phyloP scores from a whole-genome alignment of 1,140 invertebrate species.

The Brachionus paranguensis region DNA sequence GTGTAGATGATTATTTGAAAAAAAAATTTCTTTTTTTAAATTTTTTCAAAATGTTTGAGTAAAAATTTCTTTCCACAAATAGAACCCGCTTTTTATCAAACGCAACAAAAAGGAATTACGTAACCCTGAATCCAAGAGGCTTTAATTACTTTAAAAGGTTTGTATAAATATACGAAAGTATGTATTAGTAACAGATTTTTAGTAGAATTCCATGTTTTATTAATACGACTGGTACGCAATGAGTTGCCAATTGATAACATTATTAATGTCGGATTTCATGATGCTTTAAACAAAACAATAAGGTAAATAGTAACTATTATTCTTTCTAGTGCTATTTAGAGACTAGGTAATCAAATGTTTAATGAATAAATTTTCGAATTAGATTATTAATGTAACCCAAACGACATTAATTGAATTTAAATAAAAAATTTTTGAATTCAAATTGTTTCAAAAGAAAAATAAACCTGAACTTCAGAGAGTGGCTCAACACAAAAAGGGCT shows the following conservation, averaged over 20 bases:
- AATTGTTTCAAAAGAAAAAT: background rate
- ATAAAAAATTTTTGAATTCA: background rate
- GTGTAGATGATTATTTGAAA: background rate
- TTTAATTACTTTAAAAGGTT: conserved; percentile 28
- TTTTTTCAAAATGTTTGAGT: background rate
- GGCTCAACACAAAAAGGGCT: background rate
- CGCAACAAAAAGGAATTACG: conserved; percentile 14
- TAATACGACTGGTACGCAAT: background rate
- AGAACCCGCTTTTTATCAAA: background rate
- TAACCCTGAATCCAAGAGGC: background rate
- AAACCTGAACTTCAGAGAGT: background rate
- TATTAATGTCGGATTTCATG: background rate
- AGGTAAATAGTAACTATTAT: background rate
- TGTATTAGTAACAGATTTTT: conserved; percentile 14
- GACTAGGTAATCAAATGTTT: background rate
- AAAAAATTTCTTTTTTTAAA: background rate
- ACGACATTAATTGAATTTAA: background rate
- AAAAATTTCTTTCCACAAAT: conserved; percentile 1
- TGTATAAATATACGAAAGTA: conserved; percentile 15
- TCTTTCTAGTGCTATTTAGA: background rate
- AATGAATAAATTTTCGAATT: background rate
- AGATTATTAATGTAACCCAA: background rate
- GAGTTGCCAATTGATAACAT: background rate
- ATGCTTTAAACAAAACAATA: background rate
- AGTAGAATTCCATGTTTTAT: background rate